Evolutionary conservation across 2,113 vertebrate genomes (phyloP), one percentile per base, ranked within the genome.

Genomic region (Megaceryle torquata): DNA sequence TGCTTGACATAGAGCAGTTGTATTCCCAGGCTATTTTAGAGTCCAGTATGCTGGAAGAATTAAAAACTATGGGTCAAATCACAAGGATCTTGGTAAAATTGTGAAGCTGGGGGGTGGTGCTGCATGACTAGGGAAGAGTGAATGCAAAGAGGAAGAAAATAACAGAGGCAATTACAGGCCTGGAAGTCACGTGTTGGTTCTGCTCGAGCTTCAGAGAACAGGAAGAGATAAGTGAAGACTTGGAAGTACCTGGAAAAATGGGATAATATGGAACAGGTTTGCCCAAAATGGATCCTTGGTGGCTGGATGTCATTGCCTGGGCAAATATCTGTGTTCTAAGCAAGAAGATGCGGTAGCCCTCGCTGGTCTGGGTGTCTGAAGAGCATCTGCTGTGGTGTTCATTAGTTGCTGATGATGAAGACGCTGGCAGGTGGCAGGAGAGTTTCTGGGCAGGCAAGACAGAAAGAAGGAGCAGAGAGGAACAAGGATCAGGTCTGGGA

Each of bases 331-430:
- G 16, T 9, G 59, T 41, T 21, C 65, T 41, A 5, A n/a, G 7
- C 15, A 4, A 5, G 8, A 8, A 13, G 54, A 11, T 19, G 71
- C 3, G 35, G 43, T 11, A 0, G 41, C 12, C 22, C 19, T 43
- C 11, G 1, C 68, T 43, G 10, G 31, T 5, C 79, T 26, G 70
- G 15, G 8, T 35, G 15, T 2, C 2, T 25, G 25, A 6, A 8
- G 1, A n/a, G 41, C 41, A 6, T 17, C 79, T 15, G 13, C 8
- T 3, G 1, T 0, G 0, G 56, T 1, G 37, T 8, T 37, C 1
- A 0, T 10, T 6, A 29, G 92, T 44, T 4, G 9, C 2, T 1
- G 56, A 2, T 18, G 89, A 3, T 26, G 86, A 20, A 46, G 68
- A 3, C 0, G 10, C 29, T 48, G 60, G 37, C 51, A 14, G 68